phyloP scores from a whole-genome alignment of 2,113 vertebrate species.

The Dermatemys mawii region DNA sequence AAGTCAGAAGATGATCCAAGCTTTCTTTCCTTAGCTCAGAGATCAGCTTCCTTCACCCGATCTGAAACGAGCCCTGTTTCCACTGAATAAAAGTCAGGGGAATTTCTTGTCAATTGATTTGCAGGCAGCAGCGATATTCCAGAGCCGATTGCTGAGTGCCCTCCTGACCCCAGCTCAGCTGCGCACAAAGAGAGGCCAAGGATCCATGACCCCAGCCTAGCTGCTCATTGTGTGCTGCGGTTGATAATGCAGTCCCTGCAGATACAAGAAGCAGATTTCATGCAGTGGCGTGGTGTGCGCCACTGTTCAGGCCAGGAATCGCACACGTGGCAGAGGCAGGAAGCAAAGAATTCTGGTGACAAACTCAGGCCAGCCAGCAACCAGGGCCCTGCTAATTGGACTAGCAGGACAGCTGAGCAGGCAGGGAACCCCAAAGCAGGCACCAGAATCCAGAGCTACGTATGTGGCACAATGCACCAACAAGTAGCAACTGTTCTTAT shows the following conservation, averaged over 20 bases:
- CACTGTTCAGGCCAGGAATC: background rate
- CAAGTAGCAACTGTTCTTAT: background rate
- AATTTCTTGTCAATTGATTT: background rate
- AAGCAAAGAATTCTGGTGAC: background rate
- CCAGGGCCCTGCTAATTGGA: background rate
- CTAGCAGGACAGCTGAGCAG: background rate
- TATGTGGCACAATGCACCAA: background rate
- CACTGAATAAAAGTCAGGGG: background rate
- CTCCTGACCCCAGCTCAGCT: background rate
- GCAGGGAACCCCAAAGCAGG: background rate
- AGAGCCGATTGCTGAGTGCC: background rate
- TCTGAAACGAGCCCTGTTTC: background rate
- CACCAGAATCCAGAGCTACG: accelerated
- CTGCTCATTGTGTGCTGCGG: background rate
- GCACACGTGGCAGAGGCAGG: background rate
- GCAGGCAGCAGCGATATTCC: background rate
- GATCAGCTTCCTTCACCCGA: background rate
- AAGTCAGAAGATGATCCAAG: background rate
- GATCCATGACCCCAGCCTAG: background rate
- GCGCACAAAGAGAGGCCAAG: background rate
- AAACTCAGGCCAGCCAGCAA: background rate
- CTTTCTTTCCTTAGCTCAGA: background rate
- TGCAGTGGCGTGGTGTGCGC: background rate
- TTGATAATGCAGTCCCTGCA: background rate
- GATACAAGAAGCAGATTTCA: background rate